Evolutionary conservation across 2,888 invertebrate species (phyloP), one percentile per base, ranked within the genome.

Genomic region (Scelioninae gen. 1): DNA sequence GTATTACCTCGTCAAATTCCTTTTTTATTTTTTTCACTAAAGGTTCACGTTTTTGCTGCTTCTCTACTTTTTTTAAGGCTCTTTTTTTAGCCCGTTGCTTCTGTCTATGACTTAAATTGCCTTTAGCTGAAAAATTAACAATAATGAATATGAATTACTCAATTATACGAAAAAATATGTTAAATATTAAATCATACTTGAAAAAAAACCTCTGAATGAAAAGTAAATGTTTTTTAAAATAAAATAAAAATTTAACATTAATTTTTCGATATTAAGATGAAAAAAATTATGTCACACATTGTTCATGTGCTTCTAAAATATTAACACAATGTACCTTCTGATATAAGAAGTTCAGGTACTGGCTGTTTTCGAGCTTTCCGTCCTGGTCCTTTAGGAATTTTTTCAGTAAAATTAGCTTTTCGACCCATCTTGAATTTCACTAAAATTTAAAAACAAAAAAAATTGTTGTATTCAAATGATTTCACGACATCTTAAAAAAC

Each of bases 311-410:
- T 34, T 34, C 5, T 34, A 7, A 23, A 15, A 49, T 23, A 23
- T 23, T 49, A 23, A 49, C 9, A 16, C 2, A 32, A 23, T 11
- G 38, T 75, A 79, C 78, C 78, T 71, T 79, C 63, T 15, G 62
- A 1, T 11, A 2, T 8, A 31, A 79, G 47, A 13, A 79, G 53
- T 23, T 53, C 11, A 0, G 98, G 98, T 87, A 96, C 95, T 51
- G 95, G 95, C 90, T 98, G 98, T 90, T 98, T 98, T 86, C 95
- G 96, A 0, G 97, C 93, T 92, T 98, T 98, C 85, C 95, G 95
- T 0, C 98, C 98, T 8, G 96, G 97, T 0, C 98, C 98, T 88
- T 95, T 96, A 1, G 94, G 94, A 72, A 93, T 93, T 40, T 93
- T 94, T 87, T 96, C 96, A 86, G 94, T 94, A 91, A 95, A 97